Evolutionary conservation across 2,797 vertebrate genomes (phyloP), one percentile per base, ranked within the genome.

Genomic region (Borostomias antarcticus): DNA sequence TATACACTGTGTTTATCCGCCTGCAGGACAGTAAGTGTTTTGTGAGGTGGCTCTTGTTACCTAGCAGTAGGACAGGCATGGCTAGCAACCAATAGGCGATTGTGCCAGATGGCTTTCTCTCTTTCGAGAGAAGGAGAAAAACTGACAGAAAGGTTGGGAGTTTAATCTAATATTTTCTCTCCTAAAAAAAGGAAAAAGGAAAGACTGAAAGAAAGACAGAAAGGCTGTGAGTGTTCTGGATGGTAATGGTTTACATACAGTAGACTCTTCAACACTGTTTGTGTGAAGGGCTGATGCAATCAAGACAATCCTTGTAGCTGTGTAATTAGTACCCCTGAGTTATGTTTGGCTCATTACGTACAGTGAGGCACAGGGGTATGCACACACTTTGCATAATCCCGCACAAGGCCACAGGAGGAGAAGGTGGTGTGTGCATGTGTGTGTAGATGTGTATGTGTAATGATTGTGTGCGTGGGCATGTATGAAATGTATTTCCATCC

Each of bases 91-190:
- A 75, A 68, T 81, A 82, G 80, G 76, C 72, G 77, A 68, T 35
- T 4, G 1, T 66, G 81, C 86, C 87, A 90, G 84, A 88, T 89
- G 88, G 86, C 77, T 72, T 59, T 67, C 71, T 64, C 87, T 86
- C 70, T 81, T 74, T 28, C 64, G 68, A 47, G 61, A 65, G 68
- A 78, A 68, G 32, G 28, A 47, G 28, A 28, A 32, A 61, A 48
- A 32, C 43, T 29, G 17, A 74, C 69, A 58, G 65, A 63, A 76
- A 65, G 68, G 71, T 85, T 85, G 86, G 78, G 74, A 71, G 63
- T 79, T 61, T 86, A 82, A 87, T 73, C 79, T 68, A 87, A 80
- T 64, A 13, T 52, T 47, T 15, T n/a, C 0, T 47, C 40, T 62
- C 28, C 15, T 43, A 25, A 59, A 33, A 58, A 5, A n/a, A 15